Evolutionary conservation across 2,888 invertebrate species (phyloP), one percentile per base, ranked within the genome.

Genomic region (Eustalomyia histrio): DNA sequence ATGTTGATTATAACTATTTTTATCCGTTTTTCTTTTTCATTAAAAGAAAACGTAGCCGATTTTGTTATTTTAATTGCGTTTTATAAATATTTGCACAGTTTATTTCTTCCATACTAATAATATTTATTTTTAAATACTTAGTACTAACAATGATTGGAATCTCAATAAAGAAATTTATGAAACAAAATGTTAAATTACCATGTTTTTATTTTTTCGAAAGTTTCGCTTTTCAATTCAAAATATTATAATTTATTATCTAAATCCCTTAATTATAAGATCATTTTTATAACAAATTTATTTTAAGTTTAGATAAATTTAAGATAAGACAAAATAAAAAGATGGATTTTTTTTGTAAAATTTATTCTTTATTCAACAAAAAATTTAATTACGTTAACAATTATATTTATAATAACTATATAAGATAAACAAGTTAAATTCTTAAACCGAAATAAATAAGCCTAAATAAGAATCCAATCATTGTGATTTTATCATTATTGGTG

Each of bases 1-100:
- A 64, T 83, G 64, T 83, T 84, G 83, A 55, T 83, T 83, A 84
- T 75, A 71, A 69, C 82, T 78, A 82, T 65, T 74, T 69, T 57
- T 72, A 84, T 84, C 86, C 86, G 85, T 86, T 55, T 39, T 75
- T 47, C 9, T 21, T 63, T 63, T 80, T 85, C 61, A 78, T 80
- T 18, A n/a, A n/a, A n/a, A n/a, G n/a, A n/a, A n/a, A n/a, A 21
- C n/a, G 6, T 55, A 55, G 14, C 55, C 29, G n/a, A n/a, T n/a
- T n/a, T n/a, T n/a, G n/a, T n/a, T n/a, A n/a, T n/a, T n/a, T n/a
- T n/a, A n/a, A n/a, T n/a, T n/a, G n/a, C n/a, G n/a, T n/a, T n/a
- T n/a, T n/a, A n/a, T n/a, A n/a, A n/a, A n/a, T n/a, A n/a, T n/a
- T 10, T 55, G 9, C 35, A 35, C 12, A 50, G 50, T 43, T 58